Evolutionary conservation across 1,140 invertebrate genomes (phyloP), one percentile per base, ranked within the genome.

Genomic region (Drosophila kurseongensis): DNA sequence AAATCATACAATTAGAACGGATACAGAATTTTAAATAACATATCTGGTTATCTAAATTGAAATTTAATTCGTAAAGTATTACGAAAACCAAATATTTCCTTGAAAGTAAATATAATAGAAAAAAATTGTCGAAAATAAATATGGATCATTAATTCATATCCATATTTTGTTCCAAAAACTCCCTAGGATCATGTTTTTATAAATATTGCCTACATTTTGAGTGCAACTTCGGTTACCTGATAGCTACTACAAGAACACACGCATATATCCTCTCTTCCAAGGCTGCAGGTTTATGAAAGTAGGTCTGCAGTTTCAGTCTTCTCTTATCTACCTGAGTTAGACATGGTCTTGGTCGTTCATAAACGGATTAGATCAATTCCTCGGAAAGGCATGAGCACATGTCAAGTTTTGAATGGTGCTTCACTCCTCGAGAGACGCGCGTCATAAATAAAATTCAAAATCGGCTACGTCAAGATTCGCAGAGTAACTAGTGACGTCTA

Each of bases 311-410:
- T 36, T 48, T 42, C 42, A 27, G 36, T 69, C 41, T 4, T 13
- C 14, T 8, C 38, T 45, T 44, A 67, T 55, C 44, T 66, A 66
- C 65, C 60, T 68, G 62, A 35, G 5, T 48, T 42, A 47, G n/a
- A 51, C 65, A n/a, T 41, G 42, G 36, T 48, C 35, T 42, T 50
- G 50, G 36, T 35, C 36, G 27, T 10, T 8, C 10, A 35, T 36
- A 57, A 29, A 12, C 36, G n/a, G 67, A 71, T 71, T 71, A 71
- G 42, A 71, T 71, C 51, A 9, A n/a, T 69, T 71, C 67, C 13
- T 50, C 8, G 6, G 51, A 69, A 71, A 48, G 6, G 36, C 12
- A 56, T 40, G 67, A 71, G 50, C 36, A 57, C 67, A 71, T 48
- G 51, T 42, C 42, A 66, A 10, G 36, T 71, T 68, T 50, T 38